Percentiles rank a stretch among this genome's conserved stretches.
Evolutionary conservation across 2,113 vertebrate species (phyloP).

Genomic region (Bagarius yarrelli): DNA sequence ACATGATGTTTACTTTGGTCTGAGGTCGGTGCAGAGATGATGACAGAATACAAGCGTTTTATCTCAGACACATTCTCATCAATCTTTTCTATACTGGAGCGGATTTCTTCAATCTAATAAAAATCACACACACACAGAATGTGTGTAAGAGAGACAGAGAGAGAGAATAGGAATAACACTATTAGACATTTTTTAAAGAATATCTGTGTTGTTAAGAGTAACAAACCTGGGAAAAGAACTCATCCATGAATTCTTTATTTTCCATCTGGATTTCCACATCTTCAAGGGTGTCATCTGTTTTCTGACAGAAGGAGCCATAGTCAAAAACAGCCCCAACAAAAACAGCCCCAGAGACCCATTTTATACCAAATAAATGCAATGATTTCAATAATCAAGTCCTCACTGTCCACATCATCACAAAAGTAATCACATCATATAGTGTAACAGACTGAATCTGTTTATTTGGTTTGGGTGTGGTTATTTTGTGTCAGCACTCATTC

Average conservation of each 20-base stretch:
- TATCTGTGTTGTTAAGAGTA: not conserved
- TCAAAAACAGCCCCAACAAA: not conserved
- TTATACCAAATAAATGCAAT: not conserved
- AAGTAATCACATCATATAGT: not conserved
- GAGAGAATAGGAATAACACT: not conserved
- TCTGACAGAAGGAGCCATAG: conserved; percentile 64
- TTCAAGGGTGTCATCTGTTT: conserved; percentile 74
- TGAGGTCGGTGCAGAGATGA: conserved; percentile 86
- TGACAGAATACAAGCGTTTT: conserved; percentile 89
- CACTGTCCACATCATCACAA: not conserved
- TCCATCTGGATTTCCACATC: conserved; percentile 84
- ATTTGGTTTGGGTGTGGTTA: too few relatives aligned
- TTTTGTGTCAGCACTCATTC: too few relatives aligned
- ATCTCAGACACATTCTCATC: conserved; percentile 83
- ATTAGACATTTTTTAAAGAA: not conserved
- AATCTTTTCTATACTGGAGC: conserved; percentile 87
- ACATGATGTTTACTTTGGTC: conserved; percentile 80
- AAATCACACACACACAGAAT: not conserved
- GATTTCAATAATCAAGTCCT: not conserved
- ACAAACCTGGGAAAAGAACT: conserved; percentile 86
- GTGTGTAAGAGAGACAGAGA: not conserved
- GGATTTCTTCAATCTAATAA: conserved; percentile 85
- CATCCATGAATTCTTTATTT: conserved; percentile 89
- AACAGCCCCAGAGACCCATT: not conserved
- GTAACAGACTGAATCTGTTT: too few relatives aligned